Base-by-base conservation (phyloP, 2,797 vertebrate species). In the Betta splendens region DNA sequence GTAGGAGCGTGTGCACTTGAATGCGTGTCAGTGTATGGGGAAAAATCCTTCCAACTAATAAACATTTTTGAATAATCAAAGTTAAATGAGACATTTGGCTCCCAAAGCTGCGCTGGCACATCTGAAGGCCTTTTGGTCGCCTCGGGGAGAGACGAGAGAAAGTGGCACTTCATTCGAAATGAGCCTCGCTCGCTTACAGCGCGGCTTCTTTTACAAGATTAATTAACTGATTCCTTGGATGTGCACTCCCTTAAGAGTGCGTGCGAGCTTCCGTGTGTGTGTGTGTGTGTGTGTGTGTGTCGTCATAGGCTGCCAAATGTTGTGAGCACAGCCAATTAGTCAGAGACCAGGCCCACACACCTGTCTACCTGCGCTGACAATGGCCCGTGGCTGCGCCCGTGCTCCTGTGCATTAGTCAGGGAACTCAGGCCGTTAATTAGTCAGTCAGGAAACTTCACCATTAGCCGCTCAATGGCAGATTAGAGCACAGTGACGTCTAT, bases 331-430 rank as follows among this genome's bases (percentile, higher is more conserved):
- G 54, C 81, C 84, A 88, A 87, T 87, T 88, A 87, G 84, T 75
- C 80, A 72, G 84, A 78, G 82, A 55, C 61, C 5, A 5, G 47
- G 66, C 80, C 74, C 83, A 80, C 85, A 82, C 83, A 87, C 86
- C 82, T 87, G 83, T 81, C 87, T 80, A 88, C 83, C 83, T 89
- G 78, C 5, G 2, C 68, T 77, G 79, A 85, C 80, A 82, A 77
- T 69, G 63, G 84, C 85, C 74, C 43, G 52, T 21, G 76, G 84
- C 77, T 54, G 66, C 38, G 6, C 2, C 58, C 81, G 79, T 85
- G 83, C 72, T 87, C 87, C 82, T 86, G 70, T 84, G 86, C 78
- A 75, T 82, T 84, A 82, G 88, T 87, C 85, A 84, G 83, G 70
- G 57, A 70, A 55, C 66, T 50, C 1, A 16, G 38, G 46, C 67